These are phyloP conservation scores for Cromileptes altivelis DNA, from an alignment of 2,113 vertebrate genomes.

Conservation along the genomic window DNA sequence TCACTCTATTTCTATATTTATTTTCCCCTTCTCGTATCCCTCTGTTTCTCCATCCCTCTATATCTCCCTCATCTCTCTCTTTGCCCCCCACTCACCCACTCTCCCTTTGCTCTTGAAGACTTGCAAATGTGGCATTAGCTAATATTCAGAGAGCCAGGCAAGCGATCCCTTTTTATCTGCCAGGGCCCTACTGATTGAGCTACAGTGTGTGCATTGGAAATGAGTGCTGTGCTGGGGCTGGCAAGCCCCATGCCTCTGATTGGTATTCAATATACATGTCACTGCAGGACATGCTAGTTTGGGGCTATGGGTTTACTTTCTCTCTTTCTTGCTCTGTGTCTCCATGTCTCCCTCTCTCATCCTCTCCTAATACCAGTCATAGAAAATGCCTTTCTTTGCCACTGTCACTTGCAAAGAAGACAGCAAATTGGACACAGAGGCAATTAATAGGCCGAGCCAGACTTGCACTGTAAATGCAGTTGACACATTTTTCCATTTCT, in stretches of 20 bases:
- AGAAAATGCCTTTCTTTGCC: slow-evolving; percentile 54
- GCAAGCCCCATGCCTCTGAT: slow-evolving; percentile 89
- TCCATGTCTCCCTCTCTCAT: slow-evolving; percentile 48
- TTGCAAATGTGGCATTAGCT: slow-evolving; percentile 99
- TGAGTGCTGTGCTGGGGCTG: slow-evolving; percentile 90
- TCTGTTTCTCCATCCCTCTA: slow-evolving; percentile 78
- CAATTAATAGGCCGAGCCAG: slow-evolving; percentile 48
- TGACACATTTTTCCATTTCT: slow-evolving; percentile 45
- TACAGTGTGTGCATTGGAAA: slow-evolving; percentile 95
- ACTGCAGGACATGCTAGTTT: slow-evolving; percentile 90
- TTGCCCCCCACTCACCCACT: slow-evolving; percentile 77
- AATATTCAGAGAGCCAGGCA: slow-evolving; percentile 93
- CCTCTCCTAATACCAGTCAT: slow-evolving; percentile 42
- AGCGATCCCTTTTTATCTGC: slow-evolving; percentile 91
- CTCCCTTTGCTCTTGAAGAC: slow-evolving; percentile 89
- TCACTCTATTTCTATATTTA: slow-evolving; percentile 86
- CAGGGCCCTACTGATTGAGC: slow-evolving; percentile 93
- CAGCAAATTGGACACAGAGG: slow-evolving; percentile 65
- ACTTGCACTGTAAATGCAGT: slow-evolving; percentile 26
- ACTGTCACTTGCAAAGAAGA: slow-evolving; percentile 40
- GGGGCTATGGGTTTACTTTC: slow-evolving; percentile 44
- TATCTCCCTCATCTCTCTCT: slow-evolving; percentile 87
- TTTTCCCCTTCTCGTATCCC: slow-evolving; percentile 66
- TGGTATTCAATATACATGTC: slow-evolving; percentile 96
- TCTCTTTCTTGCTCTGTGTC: slow-evolving; percentile 29